Evolutionary conservation across 2,797 vertebrate genomes (phyloP), one percentile per base, ranked within the genome.

Genomic region (Cynopterus sphinx): DNA sequence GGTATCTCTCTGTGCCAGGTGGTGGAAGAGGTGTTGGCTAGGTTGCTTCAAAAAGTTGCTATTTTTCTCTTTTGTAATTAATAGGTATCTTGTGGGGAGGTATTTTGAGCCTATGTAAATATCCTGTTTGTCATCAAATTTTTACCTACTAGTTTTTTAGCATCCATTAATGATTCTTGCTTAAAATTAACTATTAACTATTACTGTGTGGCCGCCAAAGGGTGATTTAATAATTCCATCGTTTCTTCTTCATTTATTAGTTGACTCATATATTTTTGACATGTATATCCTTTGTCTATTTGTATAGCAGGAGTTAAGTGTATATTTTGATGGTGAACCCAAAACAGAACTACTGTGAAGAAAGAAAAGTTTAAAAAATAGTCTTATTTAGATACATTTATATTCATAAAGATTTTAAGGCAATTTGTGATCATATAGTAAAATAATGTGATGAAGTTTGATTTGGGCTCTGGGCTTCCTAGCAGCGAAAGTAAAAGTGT

Each of bases 321-420:
- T 75, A 22, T 94, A 63, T 70, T 75, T 96, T 95, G 36, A 49
- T 87, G 55, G 75, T 70, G 82, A 81, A 53, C 13, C 15, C 65
- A 11, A 46, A 43, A 74, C 68, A 24, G 51, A 93, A 55, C 59
- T 85, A 79, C 55, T 90, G 24, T 24, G 41, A 86, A 81, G 95
- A 78, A 74, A 33, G 53, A 55, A 70, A 65, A 17, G 68, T 16
- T 83, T 83, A 63, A 46, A 87, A 77, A 46, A 77, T 61, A 55
- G 55, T 41, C 31, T 95, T 73, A 70, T 11, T 68, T 75, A 67
- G 59, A 10, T 86, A 39, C 49, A 55, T 70, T 96, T 49, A 87
- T 87, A 77, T 82, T 96, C 33, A 13, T 81, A 81, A 63, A 75
- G 90, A 68, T 49, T 78, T 88, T 81, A 75, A 81, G 39, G 53